Percentiles rank a stretch among this genome's conserved stretches.
Conservation (phyloP, 2,113 vertebrate genomes). For the Saguinus imperator region DNA sequence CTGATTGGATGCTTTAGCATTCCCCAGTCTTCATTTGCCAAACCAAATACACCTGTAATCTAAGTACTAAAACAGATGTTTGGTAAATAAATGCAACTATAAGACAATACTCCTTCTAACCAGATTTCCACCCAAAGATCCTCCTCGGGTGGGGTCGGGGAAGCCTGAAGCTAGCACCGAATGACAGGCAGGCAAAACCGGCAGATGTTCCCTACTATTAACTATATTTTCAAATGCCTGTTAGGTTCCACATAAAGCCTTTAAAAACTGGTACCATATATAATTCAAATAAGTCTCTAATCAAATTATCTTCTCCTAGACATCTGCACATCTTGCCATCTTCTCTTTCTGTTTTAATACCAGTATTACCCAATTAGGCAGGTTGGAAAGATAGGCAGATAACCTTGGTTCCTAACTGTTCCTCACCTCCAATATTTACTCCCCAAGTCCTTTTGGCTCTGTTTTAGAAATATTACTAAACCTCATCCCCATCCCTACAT, state of each 20-base stretch:
- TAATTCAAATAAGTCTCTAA: not conserved
- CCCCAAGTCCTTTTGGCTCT: not conserved
- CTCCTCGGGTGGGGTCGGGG: not conserved
- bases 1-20: not conserved
- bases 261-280: not conserved
- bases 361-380: not conserved
- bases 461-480: not conserved
- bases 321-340: not conserved
- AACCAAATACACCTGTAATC: conserved; percentile 4
- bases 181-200: conserved; percentile 25
- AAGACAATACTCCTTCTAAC: not conserved
- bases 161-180: not conserved
- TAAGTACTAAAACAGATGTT: not conserved
- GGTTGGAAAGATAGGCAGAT: not conserved
- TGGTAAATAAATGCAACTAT: conserved; percentile 6
- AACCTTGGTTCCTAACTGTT: not conserved
- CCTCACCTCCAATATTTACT: not conserved
- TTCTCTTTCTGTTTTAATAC: not conserved
- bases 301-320: not conserved
- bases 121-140: not conserved
- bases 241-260: not conserved
- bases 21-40: not conserved
- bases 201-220: not conserved
- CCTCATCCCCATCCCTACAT: not conserved
- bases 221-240: not conserved